phyloP scores from a whole-genome alignment of 2,113 vertebrate genomes.

The Spheniscus mendiculus region DNA sequence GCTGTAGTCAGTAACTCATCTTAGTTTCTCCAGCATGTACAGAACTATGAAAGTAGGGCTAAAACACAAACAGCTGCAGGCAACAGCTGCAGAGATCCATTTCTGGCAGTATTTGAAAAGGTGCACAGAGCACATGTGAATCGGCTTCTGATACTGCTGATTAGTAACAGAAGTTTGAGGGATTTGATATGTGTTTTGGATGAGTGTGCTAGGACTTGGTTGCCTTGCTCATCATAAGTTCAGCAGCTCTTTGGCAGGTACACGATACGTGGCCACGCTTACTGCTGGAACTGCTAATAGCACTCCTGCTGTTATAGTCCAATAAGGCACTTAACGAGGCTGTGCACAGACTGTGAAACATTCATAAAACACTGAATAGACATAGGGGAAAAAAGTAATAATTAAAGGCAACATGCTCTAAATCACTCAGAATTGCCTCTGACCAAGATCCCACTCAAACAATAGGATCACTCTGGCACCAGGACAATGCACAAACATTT shows the following conservation, averaged over 20 bases:
- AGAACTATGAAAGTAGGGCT: neutral
- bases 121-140: neutral
- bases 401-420: neutral
- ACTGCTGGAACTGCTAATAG: neutral
- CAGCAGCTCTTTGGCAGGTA: neutral
- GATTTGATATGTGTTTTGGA: neutral
- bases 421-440: neutral
- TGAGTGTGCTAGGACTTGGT: neutral
- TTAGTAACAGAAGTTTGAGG: neutral
- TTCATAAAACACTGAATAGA: neutral
- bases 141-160: neutral
- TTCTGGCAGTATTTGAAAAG: neutral
- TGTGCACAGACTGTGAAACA: neutral
- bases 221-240: neutral
- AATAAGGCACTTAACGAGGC: neutral
- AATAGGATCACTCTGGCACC: neutral
- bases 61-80: neutral
- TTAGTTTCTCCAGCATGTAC: neutral
- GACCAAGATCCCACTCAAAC: neutral
- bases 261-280: rapidly evolving
- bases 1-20: neutral
- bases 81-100: neutral
- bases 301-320: neutral
- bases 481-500: neutral
- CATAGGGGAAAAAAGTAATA: neutral